A percentile compares a stretch with the other conserved stretches of the same genome.
These are phyloP conservation scores for Heliconius charithonia DNA, from an alignment of 2,888 invertebrate species.

Conservation along the genomic window DNA sequence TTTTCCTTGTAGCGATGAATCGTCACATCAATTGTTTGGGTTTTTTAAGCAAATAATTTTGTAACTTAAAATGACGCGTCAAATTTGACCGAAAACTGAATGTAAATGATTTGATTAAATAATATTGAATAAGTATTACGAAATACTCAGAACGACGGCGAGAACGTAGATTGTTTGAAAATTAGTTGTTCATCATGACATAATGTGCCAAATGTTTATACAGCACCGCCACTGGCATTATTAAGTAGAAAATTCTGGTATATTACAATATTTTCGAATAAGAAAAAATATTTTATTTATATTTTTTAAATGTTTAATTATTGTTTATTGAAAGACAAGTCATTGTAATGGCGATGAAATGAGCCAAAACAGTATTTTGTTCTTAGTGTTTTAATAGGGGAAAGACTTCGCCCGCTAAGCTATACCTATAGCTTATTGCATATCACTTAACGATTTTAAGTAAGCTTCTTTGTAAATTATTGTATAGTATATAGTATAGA, in stretches of 20 bases:
- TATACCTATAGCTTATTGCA: conserved; percentile 76
- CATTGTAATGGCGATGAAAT: conserved; percentile 29
- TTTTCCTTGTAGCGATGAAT: conserved; percentile 46
- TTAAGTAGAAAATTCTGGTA: conserved; percentile 7
- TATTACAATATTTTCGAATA: conserved; percentile 4
- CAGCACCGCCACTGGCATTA: conserved; percentile 8
- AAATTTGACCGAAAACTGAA: conserved; percentile 12
- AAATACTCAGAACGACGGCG: conserved; percentile 29
- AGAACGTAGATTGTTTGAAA: conserved; percentile 15
- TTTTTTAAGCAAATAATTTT: conserved; percentile 22
- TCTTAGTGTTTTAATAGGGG: conserved; percentile 48
- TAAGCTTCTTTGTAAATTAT: conserved; percentile 81
- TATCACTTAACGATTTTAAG: conserved; percentile 72
- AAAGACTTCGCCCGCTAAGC: conserved; percentile 53
- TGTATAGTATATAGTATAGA: conserved; percentile 71
- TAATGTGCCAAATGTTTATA: conserved; percentile 23
- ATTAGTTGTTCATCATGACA: conserved; percentile 26
- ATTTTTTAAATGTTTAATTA: conserved; percentile 11
- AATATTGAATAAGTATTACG: conserved; percentile 25
- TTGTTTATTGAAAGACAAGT: neutral
- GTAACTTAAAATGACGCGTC: conserved; percentile 21
- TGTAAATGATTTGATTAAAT: conserved; percentile 23
- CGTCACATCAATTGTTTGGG: conserved; percentile 36
- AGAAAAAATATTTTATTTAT: conserved; percentile 19
- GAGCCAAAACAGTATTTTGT: conserved; percentile 41